phyloP scores from a whole-genome alignment of 2,888 invertebrate species.

The Coelinius sp. region DNA sequence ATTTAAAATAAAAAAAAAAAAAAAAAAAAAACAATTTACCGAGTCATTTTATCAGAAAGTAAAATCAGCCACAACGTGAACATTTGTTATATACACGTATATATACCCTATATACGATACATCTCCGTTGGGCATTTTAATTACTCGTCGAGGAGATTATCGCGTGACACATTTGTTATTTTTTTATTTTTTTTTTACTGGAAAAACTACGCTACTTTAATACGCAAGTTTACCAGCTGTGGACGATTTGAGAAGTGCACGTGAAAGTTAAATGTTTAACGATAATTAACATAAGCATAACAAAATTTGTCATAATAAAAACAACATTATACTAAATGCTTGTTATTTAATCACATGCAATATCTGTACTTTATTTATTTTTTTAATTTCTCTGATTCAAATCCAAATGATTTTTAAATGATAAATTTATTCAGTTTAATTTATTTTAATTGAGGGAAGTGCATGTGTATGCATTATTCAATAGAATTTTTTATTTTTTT shows the following conservation, averaged over 20 bases:
- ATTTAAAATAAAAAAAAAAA: background rate
- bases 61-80: conserved; percentile 15
- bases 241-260: background rate
- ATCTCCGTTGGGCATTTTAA: conserved; percentile 48
- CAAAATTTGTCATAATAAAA: conserved; percentile 18
- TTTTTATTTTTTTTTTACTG: too few relatives aligned
- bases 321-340: conserved; percentile 20
- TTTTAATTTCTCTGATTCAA: background rate
- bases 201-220: conserved; percentile 15
- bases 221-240: conserved; percentile 36
- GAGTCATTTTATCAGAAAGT: conserved; percentile 6
- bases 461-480: background rate
- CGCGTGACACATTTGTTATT: conserved; percentile 57
- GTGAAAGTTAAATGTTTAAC: conserved; percentile 16
- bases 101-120: conserved; percentile 20
- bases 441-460: background rate
- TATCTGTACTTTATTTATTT: conserved; percentile 4
- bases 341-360: conserved; percentile 13
- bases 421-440: background rate
- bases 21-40: background rate
- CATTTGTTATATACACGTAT: conserved; percentile 20
- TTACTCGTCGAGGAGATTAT: conserved; percentile 49
- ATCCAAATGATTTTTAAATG: background rate
- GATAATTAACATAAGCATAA: conserved; percentile 27
- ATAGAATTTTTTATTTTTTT: background rate